Conservation (phyloP, 2,113 vertebrate genomes). For the Tamias sibiricus region DNA sequence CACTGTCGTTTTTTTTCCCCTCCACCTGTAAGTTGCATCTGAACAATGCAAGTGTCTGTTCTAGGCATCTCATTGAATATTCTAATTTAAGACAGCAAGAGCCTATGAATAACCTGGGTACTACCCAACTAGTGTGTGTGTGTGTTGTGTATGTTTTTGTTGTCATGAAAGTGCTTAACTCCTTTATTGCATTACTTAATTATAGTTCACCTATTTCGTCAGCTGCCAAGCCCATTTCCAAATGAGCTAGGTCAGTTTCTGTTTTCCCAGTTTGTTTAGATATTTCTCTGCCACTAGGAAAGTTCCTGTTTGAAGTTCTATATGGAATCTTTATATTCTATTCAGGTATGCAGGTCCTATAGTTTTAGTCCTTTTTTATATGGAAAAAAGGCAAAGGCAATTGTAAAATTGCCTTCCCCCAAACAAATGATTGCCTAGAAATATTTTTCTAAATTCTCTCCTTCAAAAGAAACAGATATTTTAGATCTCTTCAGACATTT, state of each 20-base stretch:
- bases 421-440: neutral
- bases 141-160: conserved; percentile 77
- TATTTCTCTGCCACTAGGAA: conserved; percentile 69
- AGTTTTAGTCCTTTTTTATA: neutral
- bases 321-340: neutral
- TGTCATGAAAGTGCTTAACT: conserved; percentile 79
- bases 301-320: conserved; percentile 68
- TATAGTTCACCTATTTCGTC: conserved; percentile 78
- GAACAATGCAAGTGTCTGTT: conserved; percentile 63
- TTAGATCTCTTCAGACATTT: neutral
- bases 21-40: neutral
- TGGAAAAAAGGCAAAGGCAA: neutral
- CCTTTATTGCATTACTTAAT: conserved; percentile 81
- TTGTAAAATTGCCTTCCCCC: neutral
- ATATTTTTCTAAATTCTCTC: neutral
- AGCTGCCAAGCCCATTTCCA: conserved; percentile 80
- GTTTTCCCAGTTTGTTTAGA: conserved; percentile 81
- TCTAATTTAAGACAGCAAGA: conserved; percentile 61
- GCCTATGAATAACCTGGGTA: conserved; percentile 67
- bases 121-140: conserved; percentile 42
- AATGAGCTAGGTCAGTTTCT: conserved; percentile 81
- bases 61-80: conserved; percentile 34
- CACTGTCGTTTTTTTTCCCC: fast-evolving
- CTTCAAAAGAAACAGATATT: conserved; percentile 5
- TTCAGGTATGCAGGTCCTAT: neutral